phyloP scores from a whole-genome alignment of 2,888 invertebrate genomes.

The Dolomedes plantarius region DNA sequence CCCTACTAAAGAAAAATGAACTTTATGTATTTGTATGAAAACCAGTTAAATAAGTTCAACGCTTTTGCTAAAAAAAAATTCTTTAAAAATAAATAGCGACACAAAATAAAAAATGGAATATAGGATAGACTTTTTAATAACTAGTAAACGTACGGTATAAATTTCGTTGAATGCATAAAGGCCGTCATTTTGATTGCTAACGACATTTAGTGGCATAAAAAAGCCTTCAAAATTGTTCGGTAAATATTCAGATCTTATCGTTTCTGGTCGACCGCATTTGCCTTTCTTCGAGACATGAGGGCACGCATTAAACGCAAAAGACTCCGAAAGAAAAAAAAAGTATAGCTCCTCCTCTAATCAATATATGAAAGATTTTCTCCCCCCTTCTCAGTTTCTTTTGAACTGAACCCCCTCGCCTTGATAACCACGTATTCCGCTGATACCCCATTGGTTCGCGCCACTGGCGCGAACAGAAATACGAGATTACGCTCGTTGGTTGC shows the following conservation, averaged over 20 bases:
- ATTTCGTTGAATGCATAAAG: no score
- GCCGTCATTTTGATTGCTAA: no score
- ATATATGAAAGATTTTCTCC: conserved; percentile 33
- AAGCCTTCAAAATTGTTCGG: neutral
- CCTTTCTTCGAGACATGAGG: neutral
- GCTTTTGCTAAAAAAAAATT: no score
- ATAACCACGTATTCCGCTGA: conserved; percentile 68
- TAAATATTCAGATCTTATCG: neutral
- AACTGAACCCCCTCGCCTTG: conserved; percentile 26
- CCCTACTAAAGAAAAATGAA: no score
- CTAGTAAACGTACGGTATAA: no score
- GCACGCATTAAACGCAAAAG: neutral
- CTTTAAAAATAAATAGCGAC: no score
- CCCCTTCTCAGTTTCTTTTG: neutral
- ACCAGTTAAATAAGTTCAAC: no score
- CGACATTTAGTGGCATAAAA: no score
- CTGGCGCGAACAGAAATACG: conserved; percentile 61
- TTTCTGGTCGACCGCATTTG: neutral
- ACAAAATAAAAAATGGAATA: no score
- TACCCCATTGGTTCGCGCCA: conserved; percentile 63
- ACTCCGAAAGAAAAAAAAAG: neutral
- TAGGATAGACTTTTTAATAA: no score
- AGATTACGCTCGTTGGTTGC: conserved; percentile 61
- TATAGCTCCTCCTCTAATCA: conserved; percentile 26
- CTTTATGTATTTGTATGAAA: no score